These are phyloP conservation scores for Linurgus olivaceus DNA, from an alignment of 2,797 vertebrate species.

Conservation along the genomic window DNA sequence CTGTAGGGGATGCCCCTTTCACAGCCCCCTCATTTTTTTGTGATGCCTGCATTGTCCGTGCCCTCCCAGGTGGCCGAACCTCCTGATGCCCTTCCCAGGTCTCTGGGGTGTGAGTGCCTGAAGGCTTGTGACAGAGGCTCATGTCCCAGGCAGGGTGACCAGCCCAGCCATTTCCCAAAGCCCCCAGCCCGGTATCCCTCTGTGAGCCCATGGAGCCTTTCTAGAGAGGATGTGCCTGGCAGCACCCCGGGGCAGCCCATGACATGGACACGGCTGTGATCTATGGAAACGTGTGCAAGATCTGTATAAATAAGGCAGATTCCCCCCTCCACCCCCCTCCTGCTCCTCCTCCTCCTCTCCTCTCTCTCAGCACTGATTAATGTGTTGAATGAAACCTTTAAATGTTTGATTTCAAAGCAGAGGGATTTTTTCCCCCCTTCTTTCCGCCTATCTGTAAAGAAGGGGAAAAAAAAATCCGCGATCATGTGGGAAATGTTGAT, in stretches of 20 bases:
- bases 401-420: conserved; percentile 68
- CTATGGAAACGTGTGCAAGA: background rate
- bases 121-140: background rate
- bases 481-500: conserved; percentile 63
- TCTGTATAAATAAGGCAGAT: conserved; percentile 59
- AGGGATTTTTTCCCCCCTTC: conserved; percentile 18
- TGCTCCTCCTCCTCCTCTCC: conserved; percentile 7
- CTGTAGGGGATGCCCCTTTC: background rate
- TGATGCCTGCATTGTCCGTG: accelerated
- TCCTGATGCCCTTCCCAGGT: accelerated
- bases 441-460: conserved; percentile 25
- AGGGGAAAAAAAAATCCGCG: background rate
- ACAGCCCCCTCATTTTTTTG: background rate
- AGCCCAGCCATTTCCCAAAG: accelerated
- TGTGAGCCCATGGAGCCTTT: background rate
- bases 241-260: background rate
- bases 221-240: background rate
- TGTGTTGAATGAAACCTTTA: conserved; percentile 63
- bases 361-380: conserved; percentile 60
- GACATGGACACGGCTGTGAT: conserved; percentile 30
- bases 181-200: accelerated
- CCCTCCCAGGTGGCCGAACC: background rate
- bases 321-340: background rate
- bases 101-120: accelerated
- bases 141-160: accelerated